These are phyloP conservation scores for Helicoverpa armigera DNA, from an alignment of 1,140 invertebrate genomes.

Conservation along the genomic window DNA sequence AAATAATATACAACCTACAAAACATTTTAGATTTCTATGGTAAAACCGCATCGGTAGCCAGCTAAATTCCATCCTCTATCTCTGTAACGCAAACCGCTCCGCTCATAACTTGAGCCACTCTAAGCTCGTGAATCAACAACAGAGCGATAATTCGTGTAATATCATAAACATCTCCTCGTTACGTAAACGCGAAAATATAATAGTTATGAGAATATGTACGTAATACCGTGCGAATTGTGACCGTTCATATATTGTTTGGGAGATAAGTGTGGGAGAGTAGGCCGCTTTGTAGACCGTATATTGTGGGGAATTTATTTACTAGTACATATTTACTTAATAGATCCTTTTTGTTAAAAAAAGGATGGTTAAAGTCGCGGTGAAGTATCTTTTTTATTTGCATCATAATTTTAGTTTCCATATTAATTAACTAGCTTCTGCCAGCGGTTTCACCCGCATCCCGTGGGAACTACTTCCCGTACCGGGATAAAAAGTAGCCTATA, in stretches of 20 bases:
- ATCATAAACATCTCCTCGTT: conserved; percentile 20
- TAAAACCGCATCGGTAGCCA: too few species aligned
- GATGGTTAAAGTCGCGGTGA: too few species aligned
- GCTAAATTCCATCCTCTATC: too few species aligned
- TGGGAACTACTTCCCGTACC: too few species aligned
- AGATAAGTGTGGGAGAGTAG: not conserved
- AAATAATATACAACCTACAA: too few species aligned
- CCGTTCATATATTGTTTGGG: not conserved
- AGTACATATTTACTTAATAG: not conserved
- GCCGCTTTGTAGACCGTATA: not conserved
- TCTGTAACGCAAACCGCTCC: not conserved
- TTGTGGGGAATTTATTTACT: not conserved
- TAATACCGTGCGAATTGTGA: conserved; percentile 32
- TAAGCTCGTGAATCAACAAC: conserved; percentile 20
- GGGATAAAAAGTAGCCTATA: too few species aligned
- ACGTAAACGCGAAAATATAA: conserved; percentile 29
- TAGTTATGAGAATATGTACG: not conserved
- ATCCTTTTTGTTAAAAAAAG: not conserved
- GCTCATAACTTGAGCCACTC: conserved; percentile 1
- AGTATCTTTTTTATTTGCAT: too few species aligned
- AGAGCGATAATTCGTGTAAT: conserved; percentile 19
- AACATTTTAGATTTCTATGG: too few species aligned
- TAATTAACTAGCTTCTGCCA: too few species aligned
- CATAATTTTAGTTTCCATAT: too few species aligned
- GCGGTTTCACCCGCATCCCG: too few species aligned